Percentiles rank a stretch among this genome's conserved stretches.
These are phyloP conservation scores for Triplophysa bombifrons DNA, from an alignment of 2,797 vertebrate species.

Conservation along the genomic window DNA sequence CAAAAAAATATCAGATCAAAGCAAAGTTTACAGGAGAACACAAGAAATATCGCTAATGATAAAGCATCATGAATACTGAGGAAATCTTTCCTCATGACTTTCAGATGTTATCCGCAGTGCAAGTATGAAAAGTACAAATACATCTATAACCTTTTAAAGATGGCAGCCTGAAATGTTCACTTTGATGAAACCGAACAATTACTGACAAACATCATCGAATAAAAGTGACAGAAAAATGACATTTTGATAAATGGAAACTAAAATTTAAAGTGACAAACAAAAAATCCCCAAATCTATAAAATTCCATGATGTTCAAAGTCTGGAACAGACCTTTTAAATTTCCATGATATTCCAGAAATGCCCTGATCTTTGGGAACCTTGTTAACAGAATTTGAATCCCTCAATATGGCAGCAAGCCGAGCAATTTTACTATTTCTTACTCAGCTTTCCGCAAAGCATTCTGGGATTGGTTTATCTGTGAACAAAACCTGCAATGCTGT, in stretches of 20 bases:
- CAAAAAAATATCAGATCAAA: not conserved
- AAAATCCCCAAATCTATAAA: too few species aligned
- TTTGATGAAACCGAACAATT: not conserved
- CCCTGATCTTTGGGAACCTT: too few species aligned
- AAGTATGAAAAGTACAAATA: conserved; percentile 2
- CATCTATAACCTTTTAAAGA: conserved; percentile 11
- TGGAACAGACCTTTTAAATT: too few species aligned
- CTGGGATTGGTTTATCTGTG: not conserved
- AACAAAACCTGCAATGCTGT: not conserved
- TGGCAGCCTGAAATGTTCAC: not conserved
- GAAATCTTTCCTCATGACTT: not conserved
- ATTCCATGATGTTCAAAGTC: too few species aligned
- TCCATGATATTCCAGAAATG: too few species aligned
- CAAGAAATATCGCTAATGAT: not conserved
- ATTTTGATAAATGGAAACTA: not conserved
- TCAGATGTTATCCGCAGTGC: not conserved
- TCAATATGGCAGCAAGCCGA: not conserved
- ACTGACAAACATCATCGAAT: too few species aligned
- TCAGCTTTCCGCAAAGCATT: not conserved
- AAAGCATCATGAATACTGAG: not conserved
- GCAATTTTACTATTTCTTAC: not conserved
- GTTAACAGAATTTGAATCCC: not conserved
- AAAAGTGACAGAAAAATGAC: too few species aligned
- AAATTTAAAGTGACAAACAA: too few species aligned
- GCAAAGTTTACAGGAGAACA: not conserved